Evolutionary conservation across 2,888 invertebrate genomes (phyloP).

Genomic region (Microplitis deprimator): DNA sequence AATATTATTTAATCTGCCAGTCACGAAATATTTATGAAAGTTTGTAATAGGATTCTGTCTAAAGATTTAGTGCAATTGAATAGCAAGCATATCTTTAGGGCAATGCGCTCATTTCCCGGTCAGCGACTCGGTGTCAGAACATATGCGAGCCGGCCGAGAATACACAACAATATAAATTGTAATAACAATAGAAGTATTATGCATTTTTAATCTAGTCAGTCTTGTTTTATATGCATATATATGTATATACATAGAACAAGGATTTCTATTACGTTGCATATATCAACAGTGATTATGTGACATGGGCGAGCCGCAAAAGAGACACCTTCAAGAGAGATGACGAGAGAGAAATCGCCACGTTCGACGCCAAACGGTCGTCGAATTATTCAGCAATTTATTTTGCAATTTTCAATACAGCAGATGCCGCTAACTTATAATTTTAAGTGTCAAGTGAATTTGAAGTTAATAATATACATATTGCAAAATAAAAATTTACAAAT

Average conservation of each 20-base stretch:
- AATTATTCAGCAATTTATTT: constrained; percentile 49
- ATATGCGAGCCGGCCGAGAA: background rate
- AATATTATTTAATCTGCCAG: background rate
- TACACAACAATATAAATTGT: background rate
- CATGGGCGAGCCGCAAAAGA: constrained; percentile 17
- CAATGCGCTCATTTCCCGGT: constrained; percentile 19
- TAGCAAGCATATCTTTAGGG: constrained; percentile 1
- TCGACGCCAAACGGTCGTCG: constrained; percentile 38
- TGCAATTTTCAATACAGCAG: constrained; percentile 15
- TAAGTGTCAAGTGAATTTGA: constrained; percentile 27
- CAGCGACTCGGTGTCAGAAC: constrained; percentile 9
- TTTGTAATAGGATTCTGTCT: background rate
- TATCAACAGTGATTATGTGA: constrained; percentile 26
- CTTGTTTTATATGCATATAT: constrained; percentile 1
- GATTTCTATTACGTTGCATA: constrained; percentile 15
- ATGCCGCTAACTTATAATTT: background rate
- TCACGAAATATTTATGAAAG: background rate
- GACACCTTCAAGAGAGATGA: background rate
- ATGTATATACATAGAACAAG: background rate
- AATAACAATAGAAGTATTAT: background rate
- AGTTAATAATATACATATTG: constrained; percentile 3
- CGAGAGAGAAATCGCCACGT: constrained; percentile 45
- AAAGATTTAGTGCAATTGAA: background rate
- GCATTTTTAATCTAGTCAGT: background rate
- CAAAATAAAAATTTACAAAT: background rate